Evolutionary conservation across 2,888 invertebrate genomes (phyloP), one percentile per base, ranked within the genome.

Genomic region (Ceriagrion tenellum): DNA sequence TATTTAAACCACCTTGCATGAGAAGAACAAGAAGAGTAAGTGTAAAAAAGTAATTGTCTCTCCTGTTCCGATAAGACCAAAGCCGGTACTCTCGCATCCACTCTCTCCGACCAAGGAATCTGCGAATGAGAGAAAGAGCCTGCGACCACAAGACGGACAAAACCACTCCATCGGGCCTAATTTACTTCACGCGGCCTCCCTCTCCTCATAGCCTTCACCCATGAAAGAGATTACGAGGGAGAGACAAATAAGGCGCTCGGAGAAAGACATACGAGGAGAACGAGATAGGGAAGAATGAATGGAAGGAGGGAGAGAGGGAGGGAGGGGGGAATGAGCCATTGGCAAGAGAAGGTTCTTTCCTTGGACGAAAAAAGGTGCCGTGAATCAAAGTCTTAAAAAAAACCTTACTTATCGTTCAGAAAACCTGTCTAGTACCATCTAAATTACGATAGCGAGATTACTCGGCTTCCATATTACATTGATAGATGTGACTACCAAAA

Each of bases 61-160:
- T 59, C 59, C 59, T 59, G 35, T 0, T n/a, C 81, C 81, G 81
- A 81, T 35, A 35, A 35, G 16, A 35, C 20, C 69, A n/a, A 59
- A 10, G 59, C 18, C 16, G 59, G 69, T 20, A 69, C 35, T 0
- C n/a, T 10, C 81, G 59, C 35, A 81, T n/a, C 2, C 81, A 81
- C 35, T 12, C 30, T n/a, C 81, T 0, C 35, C 30, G 30, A 81
- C 13, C 1, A 8, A 35, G 35, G 35, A 81, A 81, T 81, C 35
- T 35, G 35, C 30, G 81, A 81, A 35, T 81, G 81, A 69, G 81
- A 81, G 18, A 20, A 0, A 8, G n/a, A 8, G 81, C 3, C 81
- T 81, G 81, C 81, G 81, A 35, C 13, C 81, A 35, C 69, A n/a
- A 20, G 69, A 69, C 81, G 35, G 81, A 81, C 81, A 81, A 81